phyloP scores from a whole-genome alignment of 2,113 vertebrate species.

The Engystomops pustulosus region DNA sequence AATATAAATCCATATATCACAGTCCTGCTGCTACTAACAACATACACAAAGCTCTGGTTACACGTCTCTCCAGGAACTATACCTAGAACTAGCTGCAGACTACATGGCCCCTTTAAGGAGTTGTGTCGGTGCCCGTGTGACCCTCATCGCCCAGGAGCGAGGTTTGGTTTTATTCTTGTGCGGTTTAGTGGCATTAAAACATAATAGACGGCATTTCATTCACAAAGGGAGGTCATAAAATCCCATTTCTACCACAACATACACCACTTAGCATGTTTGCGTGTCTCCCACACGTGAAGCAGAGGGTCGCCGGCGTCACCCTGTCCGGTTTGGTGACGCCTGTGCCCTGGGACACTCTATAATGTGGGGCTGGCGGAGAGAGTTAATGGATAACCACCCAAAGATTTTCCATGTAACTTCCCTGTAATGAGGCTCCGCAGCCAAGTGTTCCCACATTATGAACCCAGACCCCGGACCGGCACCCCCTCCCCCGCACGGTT shows the following conservation, averaged over 20 bases:
- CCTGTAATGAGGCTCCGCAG: slow-evolving; percentile 28
- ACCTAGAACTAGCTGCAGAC: too few species aligned
- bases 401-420: slow-evolving; percentile 36
- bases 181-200: background rate
- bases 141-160: background rate
- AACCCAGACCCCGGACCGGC: slow-evolving; percentile 11
- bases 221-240: slow-evolving; percentile 19
- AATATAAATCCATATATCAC: too few species aligned
- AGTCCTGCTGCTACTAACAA: too few species aligned
- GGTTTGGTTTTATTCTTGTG: background rate
- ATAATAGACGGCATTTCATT: background rate
- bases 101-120: background rate
- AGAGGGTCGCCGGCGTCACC: slow-evolving; percentile 25
- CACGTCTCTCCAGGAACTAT: too few species aligned
- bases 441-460: slow-evolving; percentile 37
- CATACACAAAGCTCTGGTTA: too few species aligned
- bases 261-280: background rate
- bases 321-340: slow-evolving; percentile 13
- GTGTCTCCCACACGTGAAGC: background rate
- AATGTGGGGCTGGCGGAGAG: background rate
- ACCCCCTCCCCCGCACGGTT: background rate
- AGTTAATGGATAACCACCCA: slow-evolving; percentile 24
- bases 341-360: slow-evolving; percentile 12
- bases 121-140: background rate
- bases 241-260: slow-evolving; percentile 3